A percentile compares a stretch with the other conserved stretches of the same genome.
These are phyloP conservation scores for Drosophila parabipectinata DNA, from an alignment of 1,140 invertebrate genomes.

Conservation along the genomic window DNA sequence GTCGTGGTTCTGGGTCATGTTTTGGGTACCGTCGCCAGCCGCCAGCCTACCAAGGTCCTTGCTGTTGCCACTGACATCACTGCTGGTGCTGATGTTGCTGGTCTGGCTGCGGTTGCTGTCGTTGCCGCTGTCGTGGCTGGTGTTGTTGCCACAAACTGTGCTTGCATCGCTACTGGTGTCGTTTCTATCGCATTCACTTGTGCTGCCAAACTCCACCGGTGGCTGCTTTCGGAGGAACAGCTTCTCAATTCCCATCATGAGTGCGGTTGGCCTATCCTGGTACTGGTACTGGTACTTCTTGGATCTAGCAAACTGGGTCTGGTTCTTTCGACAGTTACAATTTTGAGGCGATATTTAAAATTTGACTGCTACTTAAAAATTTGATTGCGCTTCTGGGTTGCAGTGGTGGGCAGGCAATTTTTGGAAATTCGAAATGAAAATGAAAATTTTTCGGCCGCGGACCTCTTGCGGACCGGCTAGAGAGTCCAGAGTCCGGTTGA, in stretches of 20 bases:
- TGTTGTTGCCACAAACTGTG: slow-evolving; percentile 1
- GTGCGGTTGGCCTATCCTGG: not conserved
- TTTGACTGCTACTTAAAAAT: slow-evolving; percentile 69
- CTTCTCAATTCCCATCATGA: slow-evolving; percentile 61
- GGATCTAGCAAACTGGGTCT: not conserved
- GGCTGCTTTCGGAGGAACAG: slow-evolving; percentile 55
- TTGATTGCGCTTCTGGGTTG: slow-evolving; percentile 42
- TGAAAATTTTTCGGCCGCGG: slow-evolving; percentile 40
- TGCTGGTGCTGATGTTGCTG: slow-evolving; percentile 9
- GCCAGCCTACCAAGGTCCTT: slow-evolving; percentile 52
- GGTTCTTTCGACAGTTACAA: slow-evolving; percentile 6
- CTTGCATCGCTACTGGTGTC: slow-evolving; percentile 1
- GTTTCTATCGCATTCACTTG: not conserved
- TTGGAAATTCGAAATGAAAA: slow-evolving; percentile 9
- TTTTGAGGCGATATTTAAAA: slow-evolving; percentile 58
- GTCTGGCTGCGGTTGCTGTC: slow-evolving; percentile 2
- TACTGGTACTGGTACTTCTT: not conserved
- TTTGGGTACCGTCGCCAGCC: slow-evolving; percentile 51
- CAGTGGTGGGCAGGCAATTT: slow-evolving; percentile 20
- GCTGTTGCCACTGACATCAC: slow-evolving; percentile 18
- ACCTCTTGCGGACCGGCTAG: not conserved
- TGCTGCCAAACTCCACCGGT: slow-evolving; percentile 52
- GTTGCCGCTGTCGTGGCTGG: slow-evolving; percentile 18
- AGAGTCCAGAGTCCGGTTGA: slow-evolving; percentile 14
- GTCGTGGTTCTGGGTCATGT: slow-evolving; percentile 60